Conservation (phyloP, 2,113 vertebrate species). For the Hemiscyllium ocellatum region DNA sequence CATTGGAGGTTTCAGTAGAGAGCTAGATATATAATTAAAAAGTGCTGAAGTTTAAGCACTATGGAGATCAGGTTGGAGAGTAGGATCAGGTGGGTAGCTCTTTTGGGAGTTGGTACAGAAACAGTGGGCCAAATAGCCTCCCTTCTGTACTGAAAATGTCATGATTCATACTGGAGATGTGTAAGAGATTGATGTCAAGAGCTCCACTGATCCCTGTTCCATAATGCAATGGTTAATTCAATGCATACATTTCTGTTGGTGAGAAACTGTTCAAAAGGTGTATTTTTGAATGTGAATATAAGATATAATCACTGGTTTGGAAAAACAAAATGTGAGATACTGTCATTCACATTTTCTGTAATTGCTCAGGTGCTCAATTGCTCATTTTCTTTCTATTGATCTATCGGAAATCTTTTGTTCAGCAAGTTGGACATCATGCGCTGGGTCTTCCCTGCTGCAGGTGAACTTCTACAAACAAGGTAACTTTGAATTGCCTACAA, state of each 20-base stretch:
- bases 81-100: no score
- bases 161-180: background rate
- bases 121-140: no score
- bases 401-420: background rate
- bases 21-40: no score
- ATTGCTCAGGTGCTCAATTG: background rate
- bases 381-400: background rate
- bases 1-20: no score
- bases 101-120: no score
- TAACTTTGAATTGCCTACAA: background rate
- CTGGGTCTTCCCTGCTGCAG: background rate
- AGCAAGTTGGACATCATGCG: no score
- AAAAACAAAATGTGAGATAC: background rate
- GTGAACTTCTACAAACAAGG: background rate
- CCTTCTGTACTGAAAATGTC: no score
- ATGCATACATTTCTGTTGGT: background rate
- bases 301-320: background rate
- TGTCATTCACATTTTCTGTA: background rate
- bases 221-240: background rate
- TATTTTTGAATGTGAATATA: no score
- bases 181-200: background rate
- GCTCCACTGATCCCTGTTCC: background rate
- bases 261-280: background rate
- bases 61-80: no score
- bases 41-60: no score